Conservation (phyloP, 2,113 vertebrate genomes). For the Protobothrops flavoviridis region DNA sequence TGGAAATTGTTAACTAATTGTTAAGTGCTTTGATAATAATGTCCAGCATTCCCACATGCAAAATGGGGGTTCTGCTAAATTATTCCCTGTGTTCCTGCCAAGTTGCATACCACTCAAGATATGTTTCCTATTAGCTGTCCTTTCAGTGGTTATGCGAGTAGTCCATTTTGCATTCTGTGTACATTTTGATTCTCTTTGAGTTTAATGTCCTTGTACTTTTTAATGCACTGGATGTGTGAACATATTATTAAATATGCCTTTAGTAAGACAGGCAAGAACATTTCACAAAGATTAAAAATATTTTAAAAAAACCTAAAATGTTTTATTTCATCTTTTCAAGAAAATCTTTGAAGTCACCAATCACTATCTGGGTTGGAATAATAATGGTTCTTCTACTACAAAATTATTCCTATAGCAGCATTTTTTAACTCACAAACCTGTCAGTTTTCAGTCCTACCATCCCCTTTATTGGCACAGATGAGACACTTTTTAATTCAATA, state of each 20-base stretch:
- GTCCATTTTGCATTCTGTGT: background rate
- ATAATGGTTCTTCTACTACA: slow-evolving; percentile 1
- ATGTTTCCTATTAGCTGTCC: background rate
- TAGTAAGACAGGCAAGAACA: background rate
- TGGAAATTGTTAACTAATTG: background rate
- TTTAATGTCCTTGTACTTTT: no score
- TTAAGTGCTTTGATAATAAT: background rate
- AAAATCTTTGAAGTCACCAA: background rate
- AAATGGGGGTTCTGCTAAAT: no score
- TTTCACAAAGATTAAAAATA: background rate
- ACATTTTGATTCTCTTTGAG: background rate
- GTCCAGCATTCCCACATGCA: background rate
- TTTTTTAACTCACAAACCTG: background rate
- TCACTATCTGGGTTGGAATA: background rate
- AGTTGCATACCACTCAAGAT: background rate
- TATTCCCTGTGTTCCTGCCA: no score
- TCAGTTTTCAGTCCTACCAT: background rate
- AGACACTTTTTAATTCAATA: slow-evolving; percentile 5
- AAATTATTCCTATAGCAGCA: background rate
- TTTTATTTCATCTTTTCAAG: background rate
- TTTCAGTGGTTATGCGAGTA: background rate
- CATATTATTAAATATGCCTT: background rate
- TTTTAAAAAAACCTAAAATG: background rate
- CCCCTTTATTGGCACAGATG: background rate
- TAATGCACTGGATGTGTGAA: background rate